Base-by-base conservation (phyloP, 2,113 vertebrate genomes). In the Echinops telfairi region DNA sequence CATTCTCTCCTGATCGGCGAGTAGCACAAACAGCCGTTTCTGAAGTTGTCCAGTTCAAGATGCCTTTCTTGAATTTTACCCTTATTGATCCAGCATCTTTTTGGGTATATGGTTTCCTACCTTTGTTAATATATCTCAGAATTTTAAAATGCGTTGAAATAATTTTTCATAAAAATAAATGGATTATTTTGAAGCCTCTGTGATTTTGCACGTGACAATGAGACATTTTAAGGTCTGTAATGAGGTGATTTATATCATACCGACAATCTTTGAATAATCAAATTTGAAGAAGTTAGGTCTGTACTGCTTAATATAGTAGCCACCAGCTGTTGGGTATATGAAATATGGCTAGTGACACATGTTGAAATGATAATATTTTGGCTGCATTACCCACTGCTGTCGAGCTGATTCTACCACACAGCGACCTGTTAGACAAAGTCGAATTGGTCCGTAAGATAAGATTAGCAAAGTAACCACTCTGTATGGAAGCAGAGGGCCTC, bases 81-180 rank as follows among this genome's bases (percentile, higher is more conserved):
- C 47, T 77, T 6, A 6, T 68, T 10, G 12, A n/a, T 64, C 20
- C 47, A 64, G 38, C 38, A 71, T 25, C 43, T 83, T 76, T 58
- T 58, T 92, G 64, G 47, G 79, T 22, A 94, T n/a, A 62, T 12
- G 17, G 75, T 36, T 90, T 92, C 57, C 62, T 76, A 71, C 80
- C 29, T 88, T 43, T 23, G n/a, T 62, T 22, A 85, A 76, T 33
- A n/a, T 43, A 84, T 79, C 83, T 78, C 77, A 87, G 40, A 92
- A 4, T 76, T 53, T 53, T 53, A 80, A 84, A 84, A 66, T 94
- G 23, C 31, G 40, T 53, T 14, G 1, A 88, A 79, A 90, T 43
- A 22, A 77, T 70, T 60, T 78, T 79, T 86, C 8, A 79, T 53
- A 53, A 57, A 53, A 91, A 93, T 62, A 53, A 83, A 5, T 79